Conservation (phyloP, 2,888 invertebrate species). For the Lagria hirta region DNA sequence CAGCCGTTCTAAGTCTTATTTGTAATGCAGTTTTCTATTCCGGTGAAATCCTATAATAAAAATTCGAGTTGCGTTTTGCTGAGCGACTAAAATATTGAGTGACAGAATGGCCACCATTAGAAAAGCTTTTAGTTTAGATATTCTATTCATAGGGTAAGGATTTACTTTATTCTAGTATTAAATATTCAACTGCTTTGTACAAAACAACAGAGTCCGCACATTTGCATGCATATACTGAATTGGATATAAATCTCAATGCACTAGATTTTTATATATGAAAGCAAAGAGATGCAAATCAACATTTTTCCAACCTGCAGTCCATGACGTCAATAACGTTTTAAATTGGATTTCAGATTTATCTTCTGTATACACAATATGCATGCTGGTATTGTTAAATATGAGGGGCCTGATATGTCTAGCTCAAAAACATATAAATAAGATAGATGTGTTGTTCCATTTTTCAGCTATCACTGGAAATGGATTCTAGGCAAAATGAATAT, state of each 20-base stretch:
- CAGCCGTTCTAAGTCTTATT: too few relatives aligned
- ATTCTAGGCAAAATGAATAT: constrained; percentile 4
- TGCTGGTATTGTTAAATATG: constrained; percentile 38
- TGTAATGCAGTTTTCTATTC: too few relatives aligned
- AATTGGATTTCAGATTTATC: constrained; percentile 49
- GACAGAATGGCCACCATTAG: too few relatives aligned
- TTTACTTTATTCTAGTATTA: constrained; percentile 24
- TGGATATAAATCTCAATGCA: constrained; percentile 43
- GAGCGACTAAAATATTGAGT: too few relatives aligned
- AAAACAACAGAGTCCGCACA: constrained; percentile 23
- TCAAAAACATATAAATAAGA: constrained; percentile 29
- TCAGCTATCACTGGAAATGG: constrained; percentile 22
- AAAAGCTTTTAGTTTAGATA: constrained; percentile 16
- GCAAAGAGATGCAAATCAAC: constrained; percentile 46
- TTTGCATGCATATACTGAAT: constrained; percentile 37
- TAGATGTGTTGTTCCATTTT: constrained; percentile 27
- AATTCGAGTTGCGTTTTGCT: too few relatives aligned
- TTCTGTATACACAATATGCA: constrained; percentile 38
- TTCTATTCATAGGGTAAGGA: constrained; percentile 15
- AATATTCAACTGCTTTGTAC: constrained; percentile 28
- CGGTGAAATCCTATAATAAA: too few relatives aligned
- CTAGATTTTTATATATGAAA: constrained; percentile 40
- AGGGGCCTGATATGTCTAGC: constrained; percentile 29
- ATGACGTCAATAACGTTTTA: constrained; percentile 49
- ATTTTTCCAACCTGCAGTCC: constrained; percentile 44